These are phyloP conservation scores for Pseudococcus longispinus DNA, from an alignment of 2,888 invertebrate genomes.

Conservation along the genomic window DNA sequence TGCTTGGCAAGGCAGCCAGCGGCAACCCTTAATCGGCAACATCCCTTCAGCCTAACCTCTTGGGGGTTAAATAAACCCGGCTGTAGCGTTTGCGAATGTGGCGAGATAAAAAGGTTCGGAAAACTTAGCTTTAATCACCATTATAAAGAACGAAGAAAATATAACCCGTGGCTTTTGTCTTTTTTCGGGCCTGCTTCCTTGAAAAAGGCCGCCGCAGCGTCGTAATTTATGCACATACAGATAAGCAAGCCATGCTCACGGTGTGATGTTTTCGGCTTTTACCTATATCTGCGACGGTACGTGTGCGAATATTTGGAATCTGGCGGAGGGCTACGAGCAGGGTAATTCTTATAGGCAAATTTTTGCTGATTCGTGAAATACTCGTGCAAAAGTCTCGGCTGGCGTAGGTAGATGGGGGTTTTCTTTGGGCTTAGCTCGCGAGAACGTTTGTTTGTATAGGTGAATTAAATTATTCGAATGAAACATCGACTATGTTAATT, in stretches of 20 bases:
- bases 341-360: not conserved
- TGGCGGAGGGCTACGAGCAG: not conserved
- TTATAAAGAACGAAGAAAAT: constrained; percentile 36
- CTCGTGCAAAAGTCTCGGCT: not conserved
- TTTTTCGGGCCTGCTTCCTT: not conserved
- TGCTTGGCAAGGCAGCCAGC: not conserved
- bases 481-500: not conserved
- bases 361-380: not conserved
- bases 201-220: not conserved
- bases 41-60: constrained; percentile 51
- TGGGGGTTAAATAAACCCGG: constrained; percentile 55
- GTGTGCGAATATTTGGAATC: not conserved
- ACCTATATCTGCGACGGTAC: not conserved
- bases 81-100: constrained; percentile 22
- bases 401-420: not conserved
- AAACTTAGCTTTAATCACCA: constrained; percentile 42
- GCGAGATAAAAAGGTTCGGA: constrained; percentile 54
- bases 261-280: not conserved
- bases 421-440: not conserved
- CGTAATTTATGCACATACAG: constrained; percentile 54
- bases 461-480: not conserved
- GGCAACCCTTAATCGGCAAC: constrained; percentile 40
- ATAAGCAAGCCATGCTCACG: constrained; percentile 41
- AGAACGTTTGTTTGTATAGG: not conserved
- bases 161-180: constrained; percentile 53